Evolutionary conservation across 1,140 invertebrate genomes (phyloP).

Genomic region (Drosophila cardini): DNA sequence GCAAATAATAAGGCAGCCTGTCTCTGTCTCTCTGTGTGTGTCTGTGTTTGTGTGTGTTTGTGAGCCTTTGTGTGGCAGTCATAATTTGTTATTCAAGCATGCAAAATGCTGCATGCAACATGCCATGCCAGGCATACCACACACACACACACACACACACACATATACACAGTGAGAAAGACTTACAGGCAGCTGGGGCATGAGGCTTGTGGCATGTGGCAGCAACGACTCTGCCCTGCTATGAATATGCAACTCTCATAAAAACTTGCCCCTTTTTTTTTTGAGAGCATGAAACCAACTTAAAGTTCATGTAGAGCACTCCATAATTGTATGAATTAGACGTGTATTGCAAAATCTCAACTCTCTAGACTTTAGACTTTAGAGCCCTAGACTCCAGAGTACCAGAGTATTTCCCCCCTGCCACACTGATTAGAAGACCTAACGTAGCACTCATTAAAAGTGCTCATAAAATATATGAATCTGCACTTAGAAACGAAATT

Average conservation of each 20-base stretch:
- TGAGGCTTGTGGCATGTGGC: conserved; percentile 9
- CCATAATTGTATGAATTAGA: conserved; percentile 60
- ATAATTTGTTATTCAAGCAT: conserved; percentile 83
- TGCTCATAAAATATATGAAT: conserved; percentile 12
- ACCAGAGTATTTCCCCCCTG: background rate
- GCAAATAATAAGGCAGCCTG: conserved; percentile 73
- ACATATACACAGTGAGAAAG: background rate
- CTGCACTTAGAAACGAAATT: background rate
- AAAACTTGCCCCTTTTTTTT: conserved; percentile 20
- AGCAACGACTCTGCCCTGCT: conserved; percentile 8
- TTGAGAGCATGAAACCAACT: conserved; percentile 28
- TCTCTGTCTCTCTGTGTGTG: conserved; percentile 28
- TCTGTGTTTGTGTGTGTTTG: conserved; percentile 30
- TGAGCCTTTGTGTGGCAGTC: conserved; percentile 73
- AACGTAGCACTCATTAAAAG: conserved; percentile 14
- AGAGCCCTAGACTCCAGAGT: background rate
- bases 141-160: conserved; percentile 21
- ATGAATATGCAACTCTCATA: conserved; percentile 44
- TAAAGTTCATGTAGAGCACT: conserved; percentile 57
- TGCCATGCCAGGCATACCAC: conserved; percentile 50
- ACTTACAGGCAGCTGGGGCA: conserved; percentile 28
- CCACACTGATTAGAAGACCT: conserved; percentile 23
- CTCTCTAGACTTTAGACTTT: conserved; percentile 7
- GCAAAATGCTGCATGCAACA: conserved; percentile 81
- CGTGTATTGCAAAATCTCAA: conserved; percentile 43